These are phyloP conservation scores for Leptopilina boulardi DNA, from an alignment of 1,140 invertebrate species.

Conservation along the genomic window DNA sequence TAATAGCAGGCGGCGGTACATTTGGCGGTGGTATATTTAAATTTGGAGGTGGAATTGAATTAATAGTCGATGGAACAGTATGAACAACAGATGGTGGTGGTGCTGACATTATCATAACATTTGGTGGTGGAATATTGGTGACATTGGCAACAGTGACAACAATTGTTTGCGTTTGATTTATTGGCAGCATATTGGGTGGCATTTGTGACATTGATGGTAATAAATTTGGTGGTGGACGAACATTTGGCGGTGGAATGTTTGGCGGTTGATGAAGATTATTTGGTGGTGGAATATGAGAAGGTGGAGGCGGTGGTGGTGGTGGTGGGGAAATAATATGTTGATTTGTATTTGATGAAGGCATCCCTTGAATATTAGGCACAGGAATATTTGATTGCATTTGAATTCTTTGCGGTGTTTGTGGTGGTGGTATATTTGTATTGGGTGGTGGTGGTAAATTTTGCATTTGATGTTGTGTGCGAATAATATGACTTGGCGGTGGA, in stretches of 20 bases:
- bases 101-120: conserved; percentile 72
- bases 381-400: conserved; percentile 57
- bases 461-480: conserved; percentile 38
- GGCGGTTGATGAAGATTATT: too few species aligned
- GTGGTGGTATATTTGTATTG: conserved; percentile 70
- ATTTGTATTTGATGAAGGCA: conserved; percentile 59
- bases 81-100: conserved; percentile 66
- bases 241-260: conserved; percentile 71
- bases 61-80: conserved; percentile 62
- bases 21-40: conserved; percentile 68
- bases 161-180: conserved; percentile 71
- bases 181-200: conserved; percentile 69
- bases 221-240: conserved; percentile 68
- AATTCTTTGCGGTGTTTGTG: conserved; percentile 68
- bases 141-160: conserved; percentile 69
- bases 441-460: conserved; percentile 63
- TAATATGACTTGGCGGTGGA: conserved; percentile 50
- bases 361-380: conserved; percentile 54
- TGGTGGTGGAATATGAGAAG: conserved; percentile 76
- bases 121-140: conserved; percentile 70
- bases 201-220: conserved; percentile 68
- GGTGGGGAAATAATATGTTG: conserved; percentile 69
- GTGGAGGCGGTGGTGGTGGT: conserved; percentile 73
- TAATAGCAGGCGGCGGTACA: conserved; percentile 66
- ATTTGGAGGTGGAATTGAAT: conserved; percentile 68